Percentiles rank a stretch among this genome's conserved stretches.
These are phyloP conservation scores for Ophiothrix spiculata DNA, from an alignment of 35 echinoderm and acorn worm species.

Conservation along the genomic window DNA sequence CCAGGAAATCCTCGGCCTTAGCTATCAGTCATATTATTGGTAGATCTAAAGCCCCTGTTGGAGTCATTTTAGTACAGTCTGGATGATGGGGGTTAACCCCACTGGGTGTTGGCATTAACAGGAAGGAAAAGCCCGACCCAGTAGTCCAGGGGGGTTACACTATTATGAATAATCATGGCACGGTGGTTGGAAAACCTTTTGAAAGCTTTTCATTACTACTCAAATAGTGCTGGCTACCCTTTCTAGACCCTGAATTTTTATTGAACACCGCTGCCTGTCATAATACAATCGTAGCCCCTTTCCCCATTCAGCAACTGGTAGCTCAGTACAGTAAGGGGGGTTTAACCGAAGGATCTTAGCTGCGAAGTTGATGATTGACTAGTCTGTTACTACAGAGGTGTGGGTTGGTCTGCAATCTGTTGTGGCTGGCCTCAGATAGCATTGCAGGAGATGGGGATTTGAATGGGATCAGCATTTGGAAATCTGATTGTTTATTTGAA, in stretches of 20 bases:
- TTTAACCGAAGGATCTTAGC: neutral
- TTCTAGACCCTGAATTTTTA: too few relatives aligned
- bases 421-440: neutral
- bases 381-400: neutral
- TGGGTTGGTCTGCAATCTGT: neutral
- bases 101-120: neutral
- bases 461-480: neutral
- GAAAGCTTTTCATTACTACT: too few relatives aligned
- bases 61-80: neutral
- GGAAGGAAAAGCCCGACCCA: slow-evolving; percentile 1
- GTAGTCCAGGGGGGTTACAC: neutral
- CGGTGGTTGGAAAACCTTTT: too few relatives aligned
- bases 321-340: too few relatives aligned
- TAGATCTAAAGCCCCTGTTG: slow-evolving; percentile 5
- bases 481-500: neutral
- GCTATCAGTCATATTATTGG: neutral
- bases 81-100: neutral
- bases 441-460: neutral
- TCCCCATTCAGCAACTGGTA: too few relatives aligned
- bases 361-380: neutral
- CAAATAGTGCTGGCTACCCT: too few relatives aligned
- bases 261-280: too few relatives aligned
- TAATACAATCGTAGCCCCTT: too few relatives aligned
- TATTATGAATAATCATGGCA: too few relatives aligned
- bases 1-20: neutral